Conservation (phyloP, 2,797 vertebrate genomes). For the Malacoraja senta region DNA sequence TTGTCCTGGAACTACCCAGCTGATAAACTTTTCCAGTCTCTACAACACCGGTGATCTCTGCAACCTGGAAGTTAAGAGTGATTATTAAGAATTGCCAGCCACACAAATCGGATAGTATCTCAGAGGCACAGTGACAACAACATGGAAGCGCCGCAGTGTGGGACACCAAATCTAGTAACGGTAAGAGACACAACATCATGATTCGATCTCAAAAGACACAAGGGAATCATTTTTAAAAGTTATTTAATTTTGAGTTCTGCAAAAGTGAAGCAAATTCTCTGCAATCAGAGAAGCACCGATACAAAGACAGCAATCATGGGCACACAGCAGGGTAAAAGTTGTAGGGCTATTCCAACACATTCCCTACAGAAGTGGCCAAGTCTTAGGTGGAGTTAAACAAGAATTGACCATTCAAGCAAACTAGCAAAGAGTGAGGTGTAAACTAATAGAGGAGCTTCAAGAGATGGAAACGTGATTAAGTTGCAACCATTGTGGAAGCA, state of each 20-base stretch:
- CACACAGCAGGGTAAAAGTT: background rate
- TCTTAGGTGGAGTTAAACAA: background rate
- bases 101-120: background rate
- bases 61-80: constrained; percentile 65
- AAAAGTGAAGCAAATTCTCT: background rate
- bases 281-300: too few species aligned
- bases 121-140: background rate
- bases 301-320: background rate
- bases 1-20: constrained; percentile 85
- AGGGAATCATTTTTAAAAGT: background rate
- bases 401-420: background rate
- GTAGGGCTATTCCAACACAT: background rate
- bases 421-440: background rate
- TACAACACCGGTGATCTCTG: constrained; percentile 93
- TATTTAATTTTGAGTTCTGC: background rate
- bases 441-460: background rate
- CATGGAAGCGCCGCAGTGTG: too few species aligned
- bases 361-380: background rate
- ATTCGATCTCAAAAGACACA: background rate
- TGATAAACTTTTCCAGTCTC: constrained; percentile 97
- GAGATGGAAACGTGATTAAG: background rate
- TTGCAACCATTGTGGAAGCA: background rate
- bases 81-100: background rate
- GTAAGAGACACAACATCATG: background rate
- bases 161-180: background rate